These are phyloP conservation scores for Indri indri DNA, from an alignment of 2,113 vertebrate species.

Conservation along the genomic window DNA sequence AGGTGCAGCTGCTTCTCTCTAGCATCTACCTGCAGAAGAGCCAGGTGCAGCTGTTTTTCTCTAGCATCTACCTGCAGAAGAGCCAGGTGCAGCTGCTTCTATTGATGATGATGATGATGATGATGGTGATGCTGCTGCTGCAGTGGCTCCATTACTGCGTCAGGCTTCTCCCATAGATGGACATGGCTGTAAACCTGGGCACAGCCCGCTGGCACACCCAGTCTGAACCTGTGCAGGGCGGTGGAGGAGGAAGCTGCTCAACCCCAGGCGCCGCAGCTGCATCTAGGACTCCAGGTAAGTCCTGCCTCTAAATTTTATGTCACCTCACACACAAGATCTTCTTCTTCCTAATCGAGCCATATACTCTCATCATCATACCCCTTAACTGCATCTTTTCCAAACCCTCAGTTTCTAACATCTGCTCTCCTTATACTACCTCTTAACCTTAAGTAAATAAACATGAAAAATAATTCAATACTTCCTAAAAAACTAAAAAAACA, in stretches of 20 bases:
- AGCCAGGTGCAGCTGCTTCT: conserved; percentile 82
- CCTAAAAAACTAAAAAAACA: too few species aligned
- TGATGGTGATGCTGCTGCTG: conserved; percentile 82
- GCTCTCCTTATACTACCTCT: background rate
- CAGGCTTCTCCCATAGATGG: conserved; percentile 88
- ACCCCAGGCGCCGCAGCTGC: too few species aligned
- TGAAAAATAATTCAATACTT: too few species aligned
- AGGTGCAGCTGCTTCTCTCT: conserved; percentile 86
- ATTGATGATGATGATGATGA: background rate
- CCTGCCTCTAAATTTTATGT: background rate
- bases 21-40: conserved; percentile 89
- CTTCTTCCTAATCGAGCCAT: background rate
- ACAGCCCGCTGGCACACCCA: conserved; percentile 72
- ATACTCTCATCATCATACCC: background rate
- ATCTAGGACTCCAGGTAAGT: too few species aligned
- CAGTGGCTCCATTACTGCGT: conserved; percentile 93
- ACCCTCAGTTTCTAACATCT: background rate
- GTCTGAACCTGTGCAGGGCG: background rate
- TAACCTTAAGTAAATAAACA: background rate
- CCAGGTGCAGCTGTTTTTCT: conserved; percentile 86
- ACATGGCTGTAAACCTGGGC: conserved; percentile 85
- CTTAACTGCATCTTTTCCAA: background rate
- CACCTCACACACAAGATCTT: background rate
- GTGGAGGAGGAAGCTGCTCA: too few species aligned
- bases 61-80: conserved; percentile 90